Conservation (phyloP, 2,888 invertebrate species). For the Apamea sordens region DNA sequence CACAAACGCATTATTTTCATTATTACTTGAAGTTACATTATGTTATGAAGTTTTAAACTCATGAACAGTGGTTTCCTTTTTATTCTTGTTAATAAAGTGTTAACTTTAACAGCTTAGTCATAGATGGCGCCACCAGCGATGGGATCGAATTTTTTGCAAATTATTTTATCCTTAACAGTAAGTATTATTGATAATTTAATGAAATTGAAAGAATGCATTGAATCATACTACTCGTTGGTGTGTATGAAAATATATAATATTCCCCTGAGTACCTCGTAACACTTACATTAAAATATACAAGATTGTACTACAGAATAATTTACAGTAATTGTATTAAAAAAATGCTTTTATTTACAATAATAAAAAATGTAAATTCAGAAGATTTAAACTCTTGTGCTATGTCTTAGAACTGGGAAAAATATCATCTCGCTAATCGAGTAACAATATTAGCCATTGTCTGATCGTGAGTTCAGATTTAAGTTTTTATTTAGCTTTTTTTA, state of each 20-base stretch:
- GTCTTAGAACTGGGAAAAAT: not conserved
- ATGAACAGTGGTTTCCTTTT: not conserved
- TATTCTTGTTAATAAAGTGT: not conserved
- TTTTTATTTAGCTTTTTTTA: not conserved
- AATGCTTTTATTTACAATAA: slow-evolving; percentile 14
- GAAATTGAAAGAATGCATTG: not conserved
- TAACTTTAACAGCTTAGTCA: not conserved
- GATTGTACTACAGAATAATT: slow-evolving; percentile 13
- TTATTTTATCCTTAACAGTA: not conserved
- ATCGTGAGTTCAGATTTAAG: not conserved
- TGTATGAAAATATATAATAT: not conserved
- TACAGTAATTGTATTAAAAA: slow-evolving; percentile 7
- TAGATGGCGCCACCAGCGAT: slow-evolving; percentile 15
- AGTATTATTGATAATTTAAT: slow-evolving; percentile 14
- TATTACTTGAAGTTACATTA: slow-evolving; percentile 9
- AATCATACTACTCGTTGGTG: not conserved
- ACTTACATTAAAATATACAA: slow-evolving; percentile 1
- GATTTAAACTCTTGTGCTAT: not conserved
- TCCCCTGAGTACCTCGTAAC: not conserved
- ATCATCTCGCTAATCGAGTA: not conserved
- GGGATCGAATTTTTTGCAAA: not conserved
- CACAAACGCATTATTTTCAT: slow-evolving; percentile 8
- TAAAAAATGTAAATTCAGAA: not conserved
- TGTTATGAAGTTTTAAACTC: not conserved
- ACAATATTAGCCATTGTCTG: not conserved